phyloP scores from a whole-genome alignment of 1,140 invertebrate species.

The Hylyphantes graminicola region DNA sequence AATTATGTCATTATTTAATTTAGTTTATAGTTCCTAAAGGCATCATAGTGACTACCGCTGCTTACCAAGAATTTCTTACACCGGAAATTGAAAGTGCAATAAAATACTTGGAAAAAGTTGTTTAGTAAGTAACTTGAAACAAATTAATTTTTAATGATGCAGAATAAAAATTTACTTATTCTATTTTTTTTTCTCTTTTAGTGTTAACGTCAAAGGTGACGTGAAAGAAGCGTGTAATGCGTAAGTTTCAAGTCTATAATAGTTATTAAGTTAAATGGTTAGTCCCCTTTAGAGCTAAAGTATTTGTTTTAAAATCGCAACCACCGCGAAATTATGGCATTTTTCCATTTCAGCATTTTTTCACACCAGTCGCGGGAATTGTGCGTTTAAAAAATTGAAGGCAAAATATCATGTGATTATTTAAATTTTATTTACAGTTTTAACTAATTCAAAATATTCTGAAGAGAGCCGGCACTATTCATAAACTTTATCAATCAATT shows the following conservation, averaged over 20 bases:
- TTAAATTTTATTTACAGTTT: too few species aligned
- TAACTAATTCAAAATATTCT: too few species aligned
- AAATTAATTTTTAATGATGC: not conserved
- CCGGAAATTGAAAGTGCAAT: not conserved
- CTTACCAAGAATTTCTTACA: conserved; percentile 63
- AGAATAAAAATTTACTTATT: not conserved
- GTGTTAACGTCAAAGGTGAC: not conserved
- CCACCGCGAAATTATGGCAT: too few species aligned
- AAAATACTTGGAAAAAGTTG: conserved; percentile 28
- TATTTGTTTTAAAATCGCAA: too few species aligned
- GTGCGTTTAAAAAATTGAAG: too few species aligned
- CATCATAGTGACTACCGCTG: conserved; percentile 73
- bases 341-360: too few species aligned
- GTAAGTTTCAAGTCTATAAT: conserved; percentile 7
- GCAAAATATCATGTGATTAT: too few species aligned
- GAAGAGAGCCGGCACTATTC: too few species aligned
- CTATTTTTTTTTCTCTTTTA: not conserved
- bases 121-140: conserved; percentile 29
- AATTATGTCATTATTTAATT: not conserved
- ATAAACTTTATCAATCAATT: too few species aligned
- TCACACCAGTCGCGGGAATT: too few species aligned
- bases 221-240: not conserved
- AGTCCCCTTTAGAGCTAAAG: too few species aligned
- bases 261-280: too few species aligned
- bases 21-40: conserved; percentile 71